Evolutionary conservation across 2,113 vertebrate genomes (phyloP).

Genomic region (Gobiocypris rarus): DNA sequence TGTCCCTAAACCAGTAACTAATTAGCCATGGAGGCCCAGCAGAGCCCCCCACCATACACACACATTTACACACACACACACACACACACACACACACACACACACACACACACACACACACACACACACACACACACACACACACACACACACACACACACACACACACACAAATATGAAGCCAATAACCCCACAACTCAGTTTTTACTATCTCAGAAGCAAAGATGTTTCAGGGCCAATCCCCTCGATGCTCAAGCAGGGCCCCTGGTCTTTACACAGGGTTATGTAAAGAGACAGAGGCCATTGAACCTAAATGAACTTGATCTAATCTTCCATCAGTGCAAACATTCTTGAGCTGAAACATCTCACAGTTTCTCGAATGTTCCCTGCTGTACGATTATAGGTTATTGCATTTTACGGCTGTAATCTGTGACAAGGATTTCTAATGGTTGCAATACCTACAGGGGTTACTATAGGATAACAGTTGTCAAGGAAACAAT

Average conservation of each 20-base stretch:
- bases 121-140: not conserved
- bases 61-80: constrained; percentile 31
- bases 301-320: constrained; percentile 26
- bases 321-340: constrained; percentile 32
- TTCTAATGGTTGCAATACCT: constrained; percentile 6
- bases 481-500: constrained; percentile 40
- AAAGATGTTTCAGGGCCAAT: not conserved
- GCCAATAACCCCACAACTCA: not conserved
- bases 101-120: too few relatives aligned
- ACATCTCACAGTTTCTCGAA: not conserved
- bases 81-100: too few relatives aligned
- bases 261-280: not conserved
- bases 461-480: constrained; percentile 44
- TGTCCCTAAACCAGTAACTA: not conserved
- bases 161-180: constrained; percentile 42
- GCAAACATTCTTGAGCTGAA: constrained; percentile 20
- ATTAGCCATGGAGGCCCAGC: not conserved
- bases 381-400: not conserved
- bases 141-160: constrained; percentile 32
- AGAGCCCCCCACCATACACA: not conserved
- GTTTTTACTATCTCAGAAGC: not conserved
- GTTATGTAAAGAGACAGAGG: constrained; percentile 38
- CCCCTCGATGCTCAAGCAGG: not conserved
- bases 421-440: constrained; percentile 13
- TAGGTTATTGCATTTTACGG: constrained; percentile 3